A percentile compares a stretch with the other conserved stretches of the same genome.
phyloP scores from a whole-genome alignment of 2,888 invertebrate species.

The Drosophila infuscata region DNA sequence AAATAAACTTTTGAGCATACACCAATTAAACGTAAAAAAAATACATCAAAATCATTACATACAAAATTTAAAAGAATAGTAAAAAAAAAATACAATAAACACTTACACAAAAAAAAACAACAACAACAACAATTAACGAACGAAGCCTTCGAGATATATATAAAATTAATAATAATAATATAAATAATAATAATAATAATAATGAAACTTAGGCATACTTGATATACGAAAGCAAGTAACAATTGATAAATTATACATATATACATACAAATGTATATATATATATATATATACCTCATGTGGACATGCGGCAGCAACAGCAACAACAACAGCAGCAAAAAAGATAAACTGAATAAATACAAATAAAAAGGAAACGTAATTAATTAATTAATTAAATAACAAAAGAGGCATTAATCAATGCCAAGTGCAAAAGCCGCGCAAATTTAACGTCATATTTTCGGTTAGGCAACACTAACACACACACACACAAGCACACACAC shows the following conservation, averaged over 20 bases:
- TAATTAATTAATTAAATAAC: slow-evolving; percentile 41
- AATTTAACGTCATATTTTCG: slow-evolving; percentile 50
- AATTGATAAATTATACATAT: slow-evolving; percentile 26
- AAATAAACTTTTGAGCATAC: slow-evolving; percentile 69
- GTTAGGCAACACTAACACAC: slow-evolving; percentile 23
- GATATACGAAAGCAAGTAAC: slow-evolving; percentile 43
- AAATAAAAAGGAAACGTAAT: slow-evolving; percentile 35
- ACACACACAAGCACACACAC: slow-evolving; percentile 5
- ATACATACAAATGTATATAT: slow-evolving; percentile 24
- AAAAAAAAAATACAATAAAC: slow-evolving; percentile 14
- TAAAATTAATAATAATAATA: slow-evolving; percentile 36
- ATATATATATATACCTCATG: slow-evolving; percentile 28
- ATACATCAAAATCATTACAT: slow-evolving; percentile 31
- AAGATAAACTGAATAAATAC: slow-evolving; percentile 3
- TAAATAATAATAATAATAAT: slow-evolving; percentile 28
- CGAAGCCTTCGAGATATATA: slow-evolving; percentile 63
- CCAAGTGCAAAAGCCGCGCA: slow-evolving; percentile 63
- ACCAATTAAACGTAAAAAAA: slow-evolving; percentile 69
- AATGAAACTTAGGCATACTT: slow-evolving; percentile 47
- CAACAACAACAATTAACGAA: slow-evolving; percentile 33
- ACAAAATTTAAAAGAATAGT: slow-evolving; percentile 14
- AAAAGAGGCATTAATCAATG: slow-evolving; percentile 63
- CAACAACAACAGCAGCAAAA: slow-evolving; percentile 17
- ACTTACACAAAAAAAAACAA: slow-evolving; percentile 23
- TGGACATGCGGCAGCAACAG: slow-evolving; percentile 28